Percentiles rank a stretch among this genome's conserved stretches.
These are phyloP conservation scores for Salmo trutta DNA, from an alignment of 2,797 vertebrate species.

Conservation along the genomic window DNA sequence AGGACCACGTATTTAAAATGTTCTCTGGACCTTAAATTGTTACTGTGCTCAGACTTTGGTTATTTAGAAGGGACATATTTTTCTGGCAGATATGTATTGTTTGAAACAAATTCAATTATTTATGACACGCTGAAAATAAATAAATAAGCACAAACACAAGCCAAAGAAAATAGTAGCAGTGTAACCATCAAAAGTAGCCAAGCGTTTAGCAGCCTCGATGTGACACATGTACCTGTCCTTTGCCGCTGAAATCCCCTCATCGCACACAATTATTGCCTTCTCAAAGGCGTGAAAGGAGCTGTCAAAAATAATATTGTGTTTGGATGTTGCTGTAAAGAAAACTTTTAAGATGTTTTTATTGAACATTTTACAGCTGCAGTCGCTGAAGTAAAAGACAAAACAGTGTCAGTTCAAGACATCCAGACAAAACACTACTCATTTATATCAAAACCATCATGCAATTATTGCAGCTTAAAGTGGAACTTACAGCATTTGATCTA, in stretches of 20 bases:
- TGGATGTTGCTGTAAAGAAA: constrained; percentile 69
- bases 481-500: too few relatives aligned
- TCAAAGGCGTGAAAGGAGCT: constrained; percentile 76
- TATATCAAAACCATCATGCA: too few relatives aligned
- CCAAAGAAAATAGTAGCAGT: constrained; percentile 51
- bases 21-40: constrained; percentile 10
- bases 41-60: constrained; percentile 28
- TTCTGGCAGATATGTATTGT: constrained; percentile 23
- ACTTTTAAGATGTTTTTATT: constrained; percentile 62
- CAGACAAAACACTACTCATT: too few relatives aligned
- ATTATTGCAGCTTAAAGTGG: too few relatives aligned
- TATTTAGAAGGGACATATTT: constrained; percentile 23
- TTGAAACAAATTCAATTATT: constrained; percentile 63
- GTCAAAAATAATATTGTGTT: constrained; percentile 75
- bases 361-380: constrained; percentile 1
- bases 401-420: not conserved
- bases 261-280: constrained; percentile 76
- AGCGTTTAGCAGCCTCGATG: constrained; percentile 67
- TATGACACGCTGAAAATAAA: constrained; percentile 37
- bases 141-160: constrained; percentile 53
- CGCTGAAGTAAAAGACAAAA: constrained; percentile 46
- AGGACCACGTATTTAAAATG: not conserved
- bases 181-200: constrained; percentile 53
- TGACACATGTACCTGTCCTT: constrained; percentile 74
- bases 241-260: constrained; percentile 62